A percentile compares a stretch with the other conserved stretches of the same genome.
Evolutionary conservation across 2,888 invertebrate genomes (phyloP).

Genomic region (Stenotaenia linearis): DNA sequence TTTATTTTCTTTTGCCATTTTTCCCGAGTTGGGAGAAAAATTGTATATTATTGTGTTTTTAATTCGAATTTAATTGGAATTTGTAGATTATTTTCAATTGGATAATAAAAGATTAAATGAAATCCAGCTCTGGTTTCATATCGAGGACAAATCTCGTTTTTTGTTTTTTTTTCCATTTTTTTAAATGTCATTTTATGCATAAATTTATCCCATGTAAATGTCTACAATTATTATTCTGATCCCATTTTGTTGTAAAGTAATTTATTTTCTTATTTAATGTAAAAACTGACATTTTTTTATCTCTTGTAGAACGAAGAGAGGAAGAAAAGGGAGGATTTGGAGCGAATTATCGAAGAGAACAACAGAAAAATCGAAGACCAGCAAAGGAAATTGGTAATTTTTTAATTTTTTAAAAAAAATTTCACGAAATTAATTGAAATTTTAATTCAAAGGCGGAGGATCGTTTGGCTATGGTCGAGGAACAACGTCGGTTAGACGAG

Average conservation of each 20-base stretch:
- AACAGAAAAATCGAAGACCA: constrained; percentile 96
- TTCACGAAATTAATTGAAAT: neutral
- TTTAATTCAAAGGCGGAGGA: constrained; percentile 74
- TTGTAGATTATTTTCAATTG: neutral
- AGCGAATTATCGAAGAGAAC: constrained; percentile 95
- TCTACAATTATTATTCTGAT: neutral
- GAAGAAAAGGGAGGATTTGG: constrained; percentile 90
- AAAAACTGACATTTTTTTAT: constrained; percentile 34
- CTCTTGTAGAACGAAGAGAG: constrained; percentile 87
- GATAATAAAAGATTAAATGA: neutral
- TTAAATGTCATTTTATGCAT: neutral
- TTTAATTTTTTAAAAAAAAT: neutral
- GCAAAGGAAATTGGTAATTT: constrained; percentile 83
- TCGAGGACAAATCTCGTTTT: neutral
- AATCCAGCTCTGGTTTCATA: constrained; percentile 17
- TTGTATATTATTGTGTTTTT: constrained; percentile 27
- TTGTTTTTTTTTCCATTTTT: neutral
- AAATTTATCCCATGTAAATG: neutral
- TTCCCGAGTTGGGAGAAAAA: constrained; percentile 27
- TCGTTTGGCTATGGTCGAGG: constrained; percentile 90
- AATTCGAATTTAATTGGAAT: neutral
- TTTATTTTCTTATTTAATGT: neutral
- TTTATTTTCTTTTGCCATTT: constrained; percentile 34
- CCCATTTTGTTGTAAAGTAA: constrained; percentile 6
- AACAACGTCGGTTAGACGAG: constrained; percentile 92